Base-by-base conservation (phyloP, 2,888 invertebrate species). In the Polia nebulosa region DNA sequence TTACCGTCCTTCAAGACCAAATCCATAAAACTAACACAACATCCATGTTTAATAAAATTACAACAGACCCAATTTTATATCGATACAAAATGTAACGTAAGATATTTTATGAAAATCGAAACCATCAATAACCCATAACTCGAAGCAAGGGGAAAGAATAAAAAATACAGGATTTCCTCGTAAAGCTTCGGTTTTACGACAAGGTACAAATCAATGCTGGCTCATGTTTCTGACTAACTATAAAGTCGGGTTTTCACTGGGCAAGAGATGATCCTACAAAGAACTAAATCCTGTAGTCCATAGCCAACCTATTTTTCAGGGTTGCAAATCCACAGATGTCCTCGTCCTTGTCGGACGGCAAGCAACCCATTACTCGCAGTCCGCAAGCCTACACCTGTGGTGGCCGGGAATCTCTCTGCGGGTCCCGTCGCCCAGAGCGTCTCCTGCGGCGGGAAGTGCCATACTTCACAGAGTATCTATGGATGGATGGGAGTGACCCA, bases 51-150 rank as follows among this genome's bases (percentile, higher is more conserved):
- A 60, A 72, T 76, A 72, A 72, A 60, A 65, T 72, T 49, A 72
- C 72, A 61, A 45, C n/a, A 57, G 45, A 25, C 15, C 25, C 47
- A 59, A 51, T 76, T 60, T 61, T 55, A 67, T 67, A 61, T 55
- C 64, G 63, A 73, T 60, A 57, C 47, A 70, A 34, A 67, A 51
- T 41, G 78, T 62, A 64, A 74, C 64, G 53, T 17, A 36, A 74
- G 60, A 51, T 52, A 58, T 69, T 80, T 77, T 77, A 77, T 80
- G 77, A 80, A 77, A 62, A 77, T 62, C 60, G 79, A 77, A 77
- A 67, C 58, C 78, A 77, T 80, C 58, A 62, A 70, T 70, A 77
- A 51, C n/a, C 59, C 13, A 64, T 67, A 70, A 80, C 58, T 53
- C 44, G 53, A 51, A 60, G 32, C 20, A 73, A 61, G 47, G 47